Base-by-base conservation (phyloP, 2,888 invertebrate genomes). In the Apeira syringaria region DNA sequence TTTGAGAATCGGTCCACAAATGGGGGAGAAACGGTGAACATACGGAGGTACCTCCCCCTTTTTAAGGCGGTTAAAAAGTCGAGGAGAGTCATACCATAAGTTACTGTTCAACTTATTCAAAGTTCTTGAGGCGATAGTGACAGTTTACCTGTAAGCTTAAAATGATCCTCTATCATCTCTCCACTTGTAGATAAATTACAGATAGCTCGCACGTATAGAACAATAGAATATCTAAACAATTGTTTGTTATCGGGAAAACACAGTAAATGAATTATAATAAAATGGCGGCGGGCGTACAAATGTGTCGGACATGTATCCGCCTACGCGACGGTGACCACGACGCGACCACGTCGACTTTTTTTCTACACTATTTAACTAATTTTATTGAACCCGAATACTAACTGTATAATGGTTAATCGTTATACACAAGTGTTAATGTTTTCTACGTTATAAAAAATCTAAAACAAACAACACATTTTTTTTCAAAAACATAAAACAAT, bases 211-310 rank as follows among this genome's bases (percentile, higher is more conserved):
- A 43, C 25, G 43, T 47, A 49, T 48, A 34, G 47, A 53, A 62
- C 65, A 61, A 59, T 63, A 60, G 56, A 51, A 35, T 53, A 53
- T 53, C 53, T 52, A 50, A 39, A 55, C 55, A 66, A 68, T 67
- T 57, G 57, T 59, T 48, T 59, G 67, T 61, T 65, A 62, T 67
- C 71, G 61, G n/a, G 64, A 69, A 65, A 77, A 80, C 83, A 81
- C 67, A 77, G 75, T 81, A 85, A 86, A 80, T 82, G 83, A 82
- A 82, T 86, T 86, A 86, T 83, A 86, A 82, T 83, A 86, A 84
- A 82, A 78, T 73, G 68, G 74, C 67, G 68, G 70, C 68, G 73
- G 73, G 68, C 73, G 67, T 76, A 87, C 86, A 86, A 87, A 87
- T 86, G 81, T 79, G 80, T 75, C 71, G 77, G 69, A 64, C 79